phyloP scores from a whole-genome alignment of 2,797 vertebrate genomes.

The Pantherophis vulpinus region DNA sequence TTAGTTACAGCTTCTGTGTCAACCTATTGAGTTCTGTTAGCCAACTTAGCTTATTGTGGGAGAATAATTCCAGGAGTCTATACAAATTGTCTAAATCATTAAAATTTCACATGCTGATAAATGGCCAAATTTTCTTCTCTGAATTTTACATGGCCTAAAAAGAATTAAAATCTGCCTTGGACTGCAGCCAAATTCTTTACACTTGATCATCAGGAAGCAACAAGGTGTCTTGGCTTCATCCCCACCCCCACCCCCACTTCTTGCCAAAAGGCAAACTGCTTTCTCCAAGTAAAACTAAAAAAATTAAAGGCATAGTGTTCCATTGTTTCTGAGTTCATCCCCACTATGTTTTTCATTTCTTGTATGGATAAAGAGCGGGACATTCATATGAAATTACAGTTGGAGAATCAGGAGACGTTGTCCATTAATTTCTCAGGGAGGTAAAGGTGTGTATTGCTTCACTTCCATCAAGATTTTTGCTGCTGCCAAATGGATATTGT shows the following conservation, averaged over 20 bases:
- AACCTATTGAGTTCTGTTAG: background rate
- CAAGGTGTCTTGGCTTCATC: background rate
- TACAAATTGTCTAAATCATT: background rate
- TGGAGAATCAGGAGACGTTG: background rate
- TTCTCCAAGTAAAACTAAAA: background rate
- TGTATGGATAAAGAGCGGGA: background rate
- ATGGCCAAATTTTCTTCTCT: background rate
- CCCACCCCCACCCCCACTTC: too few species aligned
- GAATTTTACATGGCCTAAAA: background rate
- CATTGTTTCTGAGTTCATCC: background rate
- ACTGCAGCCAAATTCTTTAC: background rate
- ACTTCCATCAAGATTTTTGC: background rate
- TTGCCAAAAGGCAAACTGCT: background rate
- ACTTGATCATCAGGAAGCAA: background rate
- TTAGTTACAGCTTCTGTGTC: background rate
- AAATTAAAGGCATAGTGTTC: background rate
- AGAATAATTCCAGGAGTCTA: background rate
- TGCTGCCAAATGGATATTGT: background rate
- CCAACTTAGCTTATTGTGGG: background rate
- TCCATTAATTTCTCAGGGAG: background rate
- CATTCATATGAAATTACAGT: background rate
- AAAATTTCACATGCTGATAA: background rate
- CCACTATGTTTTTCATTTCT: background rate
- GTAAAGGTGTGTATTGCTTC: background rate
- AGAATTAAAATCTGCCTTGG: background rate